Percentiles rank a stretch among this genome's conserved stretches.
phyloP scores from a whole-genome alignment of 2,113 vertebrate genomes.

The Sclerurus mexicanus region DNA sequence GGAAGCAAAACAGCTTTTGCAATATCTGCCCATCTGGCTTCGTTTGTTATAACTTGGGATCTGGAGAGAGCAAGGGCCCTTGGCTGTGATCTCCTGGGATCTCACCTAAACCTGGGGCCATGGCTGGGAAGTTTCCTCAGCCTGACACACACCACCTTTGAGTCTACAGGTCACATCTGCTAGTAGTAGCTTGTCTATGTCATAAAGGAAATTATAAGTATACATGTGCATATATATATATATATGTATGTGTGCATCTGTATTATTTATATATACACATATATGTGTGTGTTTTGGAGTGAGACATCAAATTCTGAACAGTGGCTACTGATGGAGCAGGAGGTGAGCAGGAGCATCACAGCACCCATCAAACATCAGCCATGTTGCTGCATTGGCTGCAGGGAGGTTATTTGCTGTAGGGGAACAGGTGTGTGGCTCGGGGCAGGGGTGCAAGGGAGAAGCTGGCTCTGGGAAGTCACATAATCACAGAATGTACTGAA shows the following conservation, averaged over 20 bases:
- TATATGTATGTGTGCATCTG: no score
- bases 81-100: not conserved
- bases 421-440: fast-evolving
- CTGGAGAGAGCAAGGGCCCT: not conserved
- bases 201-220: not conserved
- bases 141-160: fast-evolving
- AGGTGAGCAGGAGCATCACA: not conserved
- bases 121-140: not conserved
- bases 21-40: not conserved
- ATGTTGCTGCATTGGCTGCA: fast-evolving
- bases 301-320: not conserved
- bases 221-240: fast-evolving
- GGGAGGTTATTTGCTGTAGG: not conserved
- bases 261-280: no score
- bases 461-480: no score
- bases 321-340: not conserved
- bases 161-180: not conserved
- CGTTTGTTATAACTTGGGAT: not conserved
- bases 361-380: not conserved
- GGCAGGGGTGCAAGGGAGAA: fast-evolving
- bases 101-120: not conserved
- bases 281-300: not conserved
- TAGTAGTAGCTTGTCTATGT: not conserved
- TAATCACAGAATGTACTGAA: not conserved
- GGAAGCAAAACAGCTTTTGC: not conserved